A percentile compares a stretch with the other conserved stretches of the same genome.
Conservation (phyloP, 2,888 invertebrate species). For the Pristionchus arcanus region DNA sequence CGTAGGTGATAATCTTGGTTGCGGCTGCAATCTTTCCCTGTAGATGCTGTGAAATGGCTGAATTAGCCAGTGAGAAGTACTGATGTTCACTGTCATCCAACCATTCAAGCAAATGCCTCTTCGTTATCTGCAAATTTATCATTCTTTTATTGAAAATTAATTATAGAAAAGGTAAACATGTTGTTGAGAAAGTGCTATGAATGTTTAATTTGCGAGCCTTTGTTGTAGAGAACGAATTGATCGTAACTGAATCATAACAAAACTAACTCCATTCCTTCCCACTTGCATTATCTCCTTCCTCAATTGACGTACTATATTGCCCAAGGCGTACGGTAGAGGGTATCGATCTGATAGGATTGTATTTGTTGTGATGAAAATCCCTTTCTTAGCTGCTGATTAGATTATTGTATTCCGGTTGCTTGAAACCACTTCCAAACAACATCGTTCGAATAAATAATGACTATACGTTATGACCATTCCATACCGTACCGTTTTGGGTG, state of each 20-base stretch:
- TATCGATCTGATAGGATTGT: slow-evolving; percentile 58
- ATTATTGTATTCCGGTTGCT: background rate
- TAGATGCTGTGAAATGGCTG: slow-evolving; percentile 64
- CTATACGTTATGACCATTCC: background rate
- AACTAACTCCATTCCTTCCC: slow-evolving; percentile 27
- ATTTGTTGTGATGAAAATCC: background rate
- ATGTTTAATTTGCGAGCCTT: no score
- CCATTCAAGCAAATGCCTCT: slow-evolving; percentile 58
- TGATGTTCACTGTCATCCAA: slow-evolving; percentile 60
- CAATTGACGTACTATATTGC: slow-evolving; percentile 72
- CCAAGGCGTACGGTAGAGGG: slow-evolving; percentile 75
- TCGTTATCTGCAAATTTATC: background rate
- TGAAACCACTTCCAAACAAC: background rate
- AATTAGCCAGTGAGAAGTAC: slow-evolving; percentile 65
- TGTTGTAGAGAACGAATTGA: no score
- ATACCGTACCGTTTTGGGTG: slow-evolving; percentile 61
- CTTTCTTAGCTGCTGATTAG: background rate
- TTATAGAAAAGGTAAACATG: no score
- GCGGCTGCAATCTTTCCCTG: slow-evolving; percentile 61
- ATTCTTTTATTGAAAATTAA: no score
- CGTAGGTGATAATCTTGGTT: slow-evolving; percentile 62
- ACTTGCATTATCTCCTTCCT: slow-evolving; percentile 66
- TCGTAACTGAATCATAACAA: background rate
- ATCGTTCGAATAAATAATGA: background rate
- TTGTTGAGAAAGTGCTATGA: no score